phyloP scores from a whole-genome alignment of 2,113 vertebrate species.

The Atherinomorus stipes region DNA sequence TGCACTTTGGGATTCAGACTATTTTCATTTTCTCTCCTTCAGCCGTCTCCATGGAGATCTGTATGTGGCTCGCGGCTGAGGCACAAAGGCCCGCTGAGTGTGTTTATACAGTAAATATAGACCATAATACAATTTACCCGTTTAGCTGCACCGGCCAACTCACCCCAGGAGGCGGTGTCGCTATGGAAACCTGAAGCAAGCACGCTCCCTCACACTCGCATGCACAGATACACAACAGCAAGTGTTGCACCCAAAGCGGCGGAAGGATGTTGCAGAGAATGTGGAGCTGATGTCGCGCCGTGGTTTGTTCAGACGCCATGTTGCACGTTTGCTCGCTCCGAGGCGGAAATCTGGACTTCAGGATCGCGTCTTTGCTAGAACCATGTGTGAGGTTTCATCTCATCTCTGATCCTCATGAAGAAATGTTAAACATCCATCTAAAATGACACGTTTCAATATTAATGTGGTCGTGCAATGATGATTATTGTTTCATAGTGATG shows the following conservation, averaged over 20 bases:
- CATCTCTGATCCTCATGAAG: too few species aligned
- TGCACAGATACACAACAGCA: slow-evolving; percentile 14
- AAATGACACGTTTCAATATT: too few species aligned
- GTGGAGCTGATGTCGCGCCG: too few species aligned
- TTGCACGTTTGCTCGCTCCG: neutral
- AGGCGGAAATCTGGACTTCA: too few species aligned
- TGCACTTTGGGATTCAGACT: slow-evolving; percentile 36
- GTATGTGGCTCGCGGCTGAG: slow-evolving; percentile 59
- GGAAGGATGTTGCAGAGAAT: slow-evolving; percentile 16
- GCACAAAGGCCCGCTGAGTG: slow-evolving; percentile 67
- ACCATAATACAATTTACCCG: slow-evolving; percentile 70
- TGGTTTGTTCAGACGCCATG: too few species aligned
- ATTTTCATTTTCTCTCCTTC: slow-evolving; percentile 61
- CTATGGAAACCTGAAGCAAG: slow-evolving; percentile 68
- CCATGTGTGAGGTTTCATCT: too few species aligned
- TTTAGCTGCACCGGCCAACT: slow-evolving; percentile 56
- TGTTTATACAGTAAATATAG: slow-evolving; percentile 77
- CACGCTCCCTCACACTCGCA: slow-evolving; percentile 8
- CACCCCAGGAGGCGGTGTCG: slow-evolving; percentile 55
- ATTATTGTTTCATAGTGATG: too few species aligned
- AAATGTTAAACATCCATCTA: too few species aligned
- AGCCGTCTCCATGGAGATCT: slow-evolving; percentile 76
- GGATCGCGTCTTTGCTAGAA: too few species aligned
- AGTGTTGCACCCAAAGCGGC: slow-evolving; percentile 25
- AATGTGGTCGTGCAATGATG: too few species aligned